Evolutionary conservation across 2,797 vertebrate species (phyloP).

Genomic region (Poeciliopsis infans): DNA sequence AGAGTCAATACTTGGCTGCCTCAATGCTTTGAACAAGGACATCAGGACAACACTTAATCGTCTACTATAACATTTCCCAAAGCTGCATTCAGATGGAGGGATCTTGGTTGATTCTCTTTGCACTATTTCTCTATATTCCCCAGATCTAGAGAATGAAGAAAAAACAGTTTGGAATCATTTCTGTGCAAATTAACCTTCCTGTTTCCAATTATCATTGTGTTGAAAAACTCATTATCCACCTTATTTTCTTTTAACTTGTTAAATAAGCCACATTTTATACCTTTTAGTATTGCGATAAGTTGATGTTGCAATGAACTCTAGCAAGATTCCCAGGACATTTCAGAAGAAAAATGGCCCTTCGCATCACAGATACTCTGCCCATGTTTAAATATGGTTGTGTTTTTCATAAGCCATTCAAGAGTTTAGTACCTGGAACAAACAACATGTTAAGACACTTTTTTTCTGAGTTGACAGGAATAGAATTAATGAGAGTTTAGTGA

Average conservation of each 20-base stretch:
- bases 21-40: background rate
- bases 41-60: background rate
- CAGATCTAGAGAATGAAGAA: background rate
- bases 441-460: background rate
- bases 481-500: slow-evolving; percentile 27
- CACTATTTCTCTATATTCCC: background rate
- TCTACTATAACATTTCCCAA: background rate
- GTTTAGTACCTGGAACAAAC: slow-evolving; percentile 10
- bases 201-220: background rate
- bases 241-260: background rate
- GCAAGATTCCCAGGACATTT: background rate
- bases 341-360: background rate
- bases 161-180: background rate
- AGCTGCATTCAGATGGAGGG: background rate
- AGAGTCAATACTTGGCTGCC: background rate
- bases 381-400: background rate
- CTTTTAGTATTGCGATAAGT: background rate
- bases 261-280: background rate
- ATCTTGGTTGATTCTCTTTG: background rate
- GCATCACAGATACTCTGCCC: background rate
- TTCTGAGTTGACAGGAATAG: slow-evolving; percentile 20
- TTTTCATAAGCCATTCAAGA: slow-evolving; percentile 1
- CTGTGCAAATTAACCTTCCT: background rate
- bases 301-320: background rate
- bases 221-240: background rate